A percentile compares a stretch with the other conserved stretches of the same genome.
These are phyloP conservation scores for Trachelipus rathkii DNA, from an alignment of 1,140 invertebrate genomes.

Conservation along the genomic window DNA sequence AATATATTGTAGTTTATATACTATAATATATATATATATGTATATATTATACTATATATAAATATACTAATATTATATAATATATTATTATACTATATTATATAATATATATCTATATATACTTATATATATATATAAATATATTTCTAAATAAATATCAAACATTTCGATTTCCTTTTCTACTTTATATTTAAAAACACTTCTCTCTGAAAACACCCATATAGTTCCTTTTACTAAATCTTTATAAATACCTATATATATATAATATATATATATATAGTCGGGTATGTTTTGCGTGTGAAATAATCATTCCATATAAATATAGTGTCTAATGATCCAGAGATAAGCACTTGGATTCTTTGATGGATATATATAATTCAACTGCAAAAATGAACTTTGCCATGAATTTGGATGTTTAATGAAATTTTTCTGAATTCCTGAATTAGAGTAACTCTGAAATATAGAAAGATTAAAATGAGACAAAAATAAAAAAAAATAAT, in stretches of 20 bases:
- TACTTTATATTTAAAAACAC: slow-evolving; percentile 81
- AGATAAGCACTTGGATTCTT: slow-evolving; percentile 68
- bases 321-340: slow-evolving; percentile 75
- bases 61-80: too few relatives aligned
- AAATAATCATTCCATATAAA: slow-evolving; percentile 64
- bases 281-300: too few relatives aligned
- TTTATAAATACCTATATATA: slow-evolving; percentile 75
- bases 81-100: too few relatives aligned
- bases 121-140: too few relatives aligned
- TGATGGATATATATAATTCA: slow-evolving; percentile 62
- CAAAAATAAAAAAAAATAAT: too few relatives aligned
- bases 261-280: too few relatives aligned
- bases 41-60: too few relatives aligned
- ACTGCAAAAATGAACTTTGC: slow-evolving; percentile 72
- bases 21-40: too few relatives aligned
- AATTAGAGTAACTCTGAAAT: background rate
- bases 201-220: slow-evolving; percentile 78
- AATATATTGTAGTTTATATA: too few relatives aligned
- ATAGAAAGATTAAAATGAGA: slow-evolving; percentile 62
- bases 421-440: slow-evolving; percentile 47
- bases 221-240: slow-evolving; percentile 74
- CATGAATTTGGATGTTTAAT: slow-evolving; percentile 50
- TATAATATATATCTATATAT: too few relatives aligned
- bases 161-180: slow-evolving; percentile 78
- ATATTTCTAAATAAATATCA: slow-evolving; percentile 85